Evolutionary conservation across 1,140 invertebrate genomes (phyloP).

Genomic region (Orchestia grillus): DNA sequence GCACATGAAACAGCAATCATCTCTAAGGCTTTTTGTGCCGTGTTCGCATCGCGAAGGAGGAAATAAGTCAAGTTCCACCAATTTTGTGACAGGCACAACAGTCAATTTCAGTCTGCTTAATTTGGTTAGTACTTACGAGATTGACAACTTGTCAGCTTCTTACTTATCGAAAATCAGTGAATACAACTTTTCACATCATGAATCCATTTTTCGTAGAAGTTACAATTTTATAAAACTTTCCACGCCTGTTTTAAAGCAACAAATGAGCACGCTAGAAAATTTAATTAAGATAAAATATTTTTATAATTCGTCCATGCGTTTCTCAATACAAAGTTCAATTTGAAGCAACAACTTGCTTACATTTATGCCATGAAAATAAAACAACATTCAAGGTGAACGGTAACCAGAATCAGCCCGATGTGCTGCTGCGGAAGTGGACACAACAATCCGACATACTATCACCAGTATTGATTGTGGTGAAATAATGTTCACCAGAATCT

Average conservation of each 20-base stretch:
- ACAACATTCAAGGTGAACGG: neutral
- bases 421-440: neutral
- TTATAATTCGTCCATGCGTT: neutral
- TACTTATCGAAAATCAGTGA: neutral
- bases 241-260: neutral
- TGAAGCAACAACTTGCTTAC: neutral
- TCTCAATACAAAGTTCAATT: neutral
- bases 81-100: neutral
- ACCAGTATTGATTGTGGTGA: neutral
- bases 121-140: too few relatives aligned
- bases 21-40: neutral
- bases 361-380: too few relatives aligned
- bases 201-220: neutral
- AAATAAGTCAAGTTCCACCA: neutral
- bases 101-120: too few relatives aligned
- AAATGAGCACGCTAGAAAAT: neutral
- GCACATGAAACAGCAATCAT: neutral
- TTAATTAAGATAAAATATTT: neutral
- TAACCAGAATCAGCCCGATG: neutral
- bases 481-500: neutral
- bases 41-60: neutral
- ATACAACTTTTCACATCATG: neutral
- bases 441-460: neutral
- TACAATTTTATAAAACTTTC: neutral
- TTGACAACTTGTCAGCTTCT: neutral